These are phyloP conservation scores for Paramormyrops hopkinsi DNA, from an alignment of 2,797 vertebrate species.

Conservation along the genomic window DNA sequence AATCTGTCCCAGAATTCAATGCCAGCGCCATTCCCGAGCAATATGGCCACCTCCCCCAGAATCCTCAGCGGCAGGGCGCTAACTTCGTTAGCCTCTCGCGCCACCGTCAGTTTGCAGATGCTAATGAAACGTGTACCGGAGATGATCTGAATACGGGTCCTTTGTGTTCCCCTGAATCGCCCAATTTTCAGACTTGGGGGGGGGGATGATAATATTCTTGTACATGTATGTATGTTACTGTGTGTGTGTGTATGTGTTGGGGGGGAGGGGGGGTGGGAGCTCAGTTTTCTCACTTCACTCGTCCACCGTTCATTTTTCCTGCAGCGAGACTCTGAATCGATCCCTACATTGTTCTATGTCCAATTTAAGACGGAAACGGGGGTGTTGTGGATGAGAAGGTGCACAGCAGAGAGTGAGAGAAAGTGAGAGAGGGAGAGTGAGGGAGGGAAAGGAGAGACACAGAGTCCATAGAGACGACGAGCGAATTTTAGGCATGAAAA, in stretches of 20 bases:
- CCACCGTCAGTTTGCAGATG: neutral
- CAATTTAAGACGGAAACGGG: neutral
- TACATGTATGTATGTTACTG: neutral
- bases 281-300: neutral
- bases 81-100: neutral
- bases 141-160: neutral
- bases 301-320: neutral
- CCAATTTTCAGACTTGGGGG: neutral
- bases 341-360: neutral
- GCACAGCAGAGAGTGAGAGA: neutral
- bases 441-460: neutral
- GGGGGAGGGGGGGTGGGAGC: neutral
- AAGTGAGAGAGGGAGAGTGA: neutral
- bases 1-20: slow-evolving; percentile 17
- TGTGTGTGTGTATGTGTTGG: neutral
- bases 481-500: slow-evolving; percentile 16
- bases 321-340: neutral
- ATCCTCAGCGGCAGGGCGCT: neutral
- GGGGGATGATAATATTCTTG: neutral
- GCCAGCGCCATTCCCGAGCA: neutral
- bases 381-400: neutral
- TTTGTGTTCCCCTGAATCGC: neutral
- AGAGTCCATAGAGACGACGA: slow-evolving; percentile 6
- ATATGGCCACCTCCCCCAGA: slow-evolving; percentile 11
- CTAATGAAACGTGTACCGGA: neutral